A percentile compares a stretch with the other conserved stretches of the same genome.
phyloP scores from a whole-genome alignment of 2,888 invertebrate species.

The Nebria brevicollis region DNA sequence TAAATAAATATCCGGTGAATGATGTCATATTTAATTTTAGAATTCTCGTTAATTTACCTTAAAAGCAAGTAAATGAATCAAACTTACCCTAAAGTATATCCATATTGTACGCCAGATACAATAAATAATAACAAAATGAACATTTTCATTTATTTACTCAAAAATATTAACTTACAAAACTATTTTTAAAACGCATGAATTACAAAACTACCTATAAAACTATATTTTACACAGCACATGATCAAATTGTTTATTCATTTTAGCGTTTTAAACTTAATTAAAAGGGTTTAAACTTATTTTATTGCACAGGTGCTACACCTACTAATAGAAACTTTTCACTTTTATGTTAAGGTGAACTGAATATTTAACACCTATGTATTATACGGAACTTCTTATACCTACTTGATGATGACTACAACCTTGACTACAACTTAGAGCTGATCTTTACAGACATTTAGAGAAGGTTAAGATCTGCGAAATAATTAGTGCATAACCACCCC shows the following conservation, averaged over 20 bases:
- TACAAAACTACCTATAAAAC: neutral
- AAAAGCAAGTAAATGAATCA: neutral
- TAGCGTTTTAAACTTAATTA: neutral
- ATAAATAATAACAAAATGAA: conserved; percentile 22
- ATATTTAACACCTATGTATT: neutral
- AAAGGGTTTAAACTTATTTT: neutral
- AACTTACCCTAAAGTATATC: conserved; percentile 33
- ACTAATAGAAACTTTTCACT: neutral
- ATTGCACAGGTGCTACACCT: neutral
- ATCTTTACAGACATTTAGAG: too few relatives aligned
- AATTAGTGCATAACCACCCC: neutral
- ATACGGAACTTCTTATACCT: neutral
- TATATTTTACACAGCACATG: neutral
- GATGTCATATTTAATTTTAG: neutral
- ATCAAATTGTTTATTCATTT: neutral
- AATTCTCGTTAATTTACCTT: neutral
- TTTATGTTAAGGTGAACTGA: neutral
- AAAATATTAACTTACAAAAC: neutral
- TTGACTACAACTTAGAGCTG: too few relatives aligned
- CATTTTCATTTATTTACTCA: conserved; percentile 5
- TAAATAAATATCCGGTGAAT: neutral
- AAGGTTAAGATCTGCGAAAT: neutral
- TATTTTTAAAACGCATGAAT: too few relatives aligned
- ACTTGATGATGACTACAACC: too few relatives aligned
- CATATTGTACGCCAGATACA: conserved; percentile 25